A percentile compares a stretch with the other conserved stretches of the same genome.
Evolutionary conservation across 2,113 vertebrate species (phyloP).

Genomic region (Caretta caretta): DNA sequence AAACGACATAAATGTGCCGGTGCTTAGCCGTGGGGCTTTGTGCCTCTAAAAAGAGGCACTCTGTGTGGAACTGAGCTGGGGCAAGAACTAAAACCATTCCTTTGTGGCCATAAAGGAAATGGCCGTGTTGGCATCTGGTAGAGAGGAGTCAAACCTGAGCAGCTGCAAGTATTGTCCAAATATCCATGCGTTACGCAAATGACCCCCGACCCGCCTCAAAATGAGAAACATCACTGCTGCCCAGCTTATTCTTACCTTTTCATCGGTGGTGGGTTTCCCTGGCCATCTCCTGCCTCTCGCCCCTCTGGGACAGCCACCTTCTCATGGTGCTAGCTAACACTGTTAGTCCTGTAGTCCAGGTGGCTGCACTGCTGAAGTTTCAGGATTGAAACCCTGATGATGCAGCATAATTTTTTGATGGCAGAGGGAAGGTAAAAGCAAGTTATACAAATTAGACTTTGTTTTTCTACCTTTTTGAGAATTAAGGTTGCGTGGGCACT

Average conservation of each 20-base stretch:
- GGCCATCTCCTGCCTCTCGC: neutral
- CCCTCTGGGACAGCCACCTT: neutral
- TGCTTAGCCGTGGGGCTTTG: neutral
- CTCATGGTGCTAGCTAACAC: neutral
- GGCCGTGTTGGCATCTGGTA: neutral
- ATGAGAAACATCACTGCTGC: too few species aligned
- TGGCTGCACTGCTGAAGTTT: neutral
- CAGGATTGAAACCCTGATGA: neutral
- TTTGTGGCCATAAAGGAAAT: neutral
- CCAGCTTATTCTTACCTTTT: too few species aligned
- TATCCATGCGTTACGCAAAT: neutral
- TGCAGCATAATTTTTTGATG: neutral
- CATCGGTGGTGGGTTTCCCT: neutral
- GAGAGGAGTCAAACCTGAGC: neutral
- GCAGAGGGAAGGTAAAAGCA: neutral
- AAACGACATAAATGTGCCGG: neutral
- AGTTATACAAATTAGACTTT: neutral
- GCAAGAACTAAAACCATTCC: neutral
- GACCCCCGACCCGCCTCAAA: neutral
- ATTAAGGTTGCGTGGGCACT: neutral
- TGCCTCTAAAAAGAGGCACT: neutral
- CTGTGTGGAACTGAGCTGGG: neutral
- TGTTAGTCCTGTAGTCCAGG: neutral
- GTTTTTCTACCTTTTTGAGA: neutral
- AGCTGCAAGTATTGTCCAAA: neutral